Base-by-base conservation (phyloP, 2,888 invertebrate genomes). In the Dasypogon diadema region DNA sequence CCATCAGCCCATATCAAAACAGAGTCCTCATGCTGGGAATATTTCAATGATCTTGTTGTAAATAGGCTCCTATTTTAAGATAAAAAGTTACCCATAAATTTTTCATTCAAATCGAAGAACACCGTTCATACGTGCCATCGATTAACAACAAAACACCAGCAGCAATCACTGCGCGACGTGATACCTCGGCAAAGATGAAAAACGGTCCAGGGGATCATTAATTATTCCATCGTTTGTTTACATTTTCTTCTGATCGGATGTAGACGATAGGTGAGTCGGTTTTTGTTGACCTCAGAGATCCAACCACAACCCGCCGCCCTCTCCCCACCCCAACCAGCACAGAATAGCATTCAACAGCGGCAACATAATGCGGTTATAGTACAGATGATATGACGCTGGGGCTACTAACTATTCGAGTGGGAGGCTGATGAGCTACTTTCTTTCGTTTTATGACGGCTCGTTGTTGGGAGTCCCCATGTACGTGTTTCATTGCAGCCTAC, bases 141-240 rank as follows among this genome's bases (percentile, higher is more conserved):
- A 56, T 56, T 56, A 56, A 56, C 56, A 56, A 56, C 56, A 30
- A 56, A 56, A 56, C 56, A 56, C 56, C 56, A 56, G 56, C 56
- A 56, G 56, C 56, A 56, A 56, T 24, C 56, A 56, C 14, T 24
- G 24, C 56, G 16, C 56, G 56, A 56, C 56, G 56, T 24, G 56
- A 56, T 42, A 51, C 51, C 51, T 16, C 51, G 51, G 51, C 16
- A 2, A 30, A 51, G 51, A 51, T 51, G 51, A 51, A 51, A 16
- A 51, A 51, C 51, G 51, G 21, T 12, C 51, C 51, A 12, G 51
- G 51, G 12, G 51, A 51, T 51, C 51, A 51, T 51, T 51, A 51
- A 51, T 51, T 51, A 51, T 51, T 51, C 51, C 51, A 51, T 51
- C 51, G 51, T 51, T 51, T 51, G 51, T 51, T 51, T 51, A 51